Base-by-base conservation (phyloP, 2,113 vertebrate genomes). In the pig (Sus scrofa) region DNA sequence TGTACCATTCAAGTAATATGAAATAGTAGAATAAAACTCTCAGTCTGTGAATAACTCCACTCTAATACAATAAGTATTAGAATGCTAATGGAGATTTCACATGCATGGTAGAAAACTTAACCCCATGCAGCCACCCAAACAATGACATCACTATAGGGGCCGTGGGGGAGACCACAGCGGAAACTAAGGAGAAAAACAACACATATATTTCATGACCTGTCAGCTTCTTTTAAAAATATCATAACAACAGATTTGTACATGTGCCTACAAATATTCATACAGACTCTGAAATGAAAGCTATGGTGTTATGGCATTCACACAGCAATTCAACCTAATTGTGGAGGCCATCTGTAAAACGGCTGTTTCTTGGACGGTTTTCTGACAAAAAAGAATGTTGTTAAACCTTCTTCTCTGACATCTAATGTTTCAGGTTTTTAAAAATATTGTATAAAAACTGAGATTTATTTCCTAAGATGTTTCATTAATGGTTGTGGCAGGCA, bases 401-500 rank as follows among this genome's bases (percentile, higher is more conserved):
- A 98, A 98, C 98, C 98, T 98, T 98, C 98, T 98, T 98, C 96
- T 92, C 98, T 98, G 98, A 99, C 98, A 98, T 99, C 98, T 98
- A 98, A 99, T 98, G 99, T 98, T 99, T 99, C 99, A 98, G 98
- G 97, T 98, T 99, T 99, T 98, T 95, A 77, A 98, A 99, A 99
- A 99, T 99, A 99, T 98, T 98, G 98, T 99, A 98, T 98, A 98
- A 98, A 98, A 99, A 98, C 98, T 98, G 98, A 99, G 98, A 99
- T 99, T 99, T 99, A 99, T 99, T 99, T 99, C 99, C 98, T 98
- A 98, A 99, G 97, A 99, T 99, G 99, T 99, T 98, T 99, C 99
- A 99, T 99, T 99, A 99, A 99, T 98, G 98, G 97, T 98, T 98
- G 98, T 99, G 98, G 99, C 99, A 99, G 98, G 98, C 98, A 99